Conservation (phyloP, 2,888 invertebrate genomes). For the Macrophya alboannulata region DNA sequence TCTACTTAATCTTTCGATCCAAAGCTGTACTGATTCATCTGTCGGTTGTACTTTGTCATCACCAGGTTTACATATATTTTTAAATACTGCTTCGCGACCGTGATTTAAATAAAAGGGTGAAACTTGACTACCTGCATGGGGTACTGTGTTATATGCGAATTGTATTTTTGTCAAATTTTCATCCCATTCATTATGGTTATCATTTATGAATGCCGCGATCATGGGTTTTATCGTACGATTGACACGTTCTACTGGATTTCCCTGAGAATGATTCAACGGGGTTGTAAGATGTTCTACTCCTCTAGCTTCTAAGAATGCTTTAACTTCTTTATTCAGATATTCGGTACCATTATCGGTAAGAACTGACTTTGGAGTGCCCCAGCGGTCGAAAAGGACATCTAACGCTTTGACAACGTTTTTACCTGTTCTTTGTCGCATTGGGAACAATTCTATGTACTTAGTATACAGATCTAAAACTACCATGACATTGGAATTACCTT, state of each 20-base stretch:
- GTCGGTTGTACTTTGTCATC: neutral
- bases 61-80: conserved; percentile 22
- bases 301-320: conserved; percentile 48
- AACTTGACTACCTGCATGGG: conserved; percentile 57
- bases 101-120: conserved; percentile 53
- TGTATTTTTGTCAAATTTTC: conserved; percentile 58
- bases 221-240: conserved; percentile 55
- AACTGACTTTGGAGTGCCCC: conserved; percentile 55
- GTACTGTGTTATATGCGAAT: conserved; percentile 55
- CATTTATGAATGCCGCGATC: conserved; percentile 55
- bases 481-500: conserved; percentile 13
- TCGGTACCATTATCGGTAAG: conserved; percentile 60
- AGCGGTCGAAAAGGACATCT: conserved; percentile 60
- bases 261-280: conserved; percentile 58
- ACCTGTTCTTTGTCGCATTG: conserved; percentile 9
- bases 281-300: conserved; percentile 57
- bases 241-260: conserved; percentile 59
- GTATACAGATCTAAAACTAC: conserved; percentile 29
- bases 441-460: conserved; percentile 37
- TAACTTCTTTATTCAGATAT: conserved; percentile 59
- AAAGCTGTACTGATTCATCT: conserved; percentile 48
- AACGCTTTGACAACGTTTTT: conserved; percentile 47
- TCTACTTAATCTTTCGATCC: conserved; percentile 47
- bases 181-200: conserved; percentile 59
- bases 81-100: conserved; percentile 43